A percentile compares a stretch with the other conserved stretches of the same genome.
Conservation (phyloP, 2,888 invertebrate genomes). For the Ennomos fuscantarius region DNA sequence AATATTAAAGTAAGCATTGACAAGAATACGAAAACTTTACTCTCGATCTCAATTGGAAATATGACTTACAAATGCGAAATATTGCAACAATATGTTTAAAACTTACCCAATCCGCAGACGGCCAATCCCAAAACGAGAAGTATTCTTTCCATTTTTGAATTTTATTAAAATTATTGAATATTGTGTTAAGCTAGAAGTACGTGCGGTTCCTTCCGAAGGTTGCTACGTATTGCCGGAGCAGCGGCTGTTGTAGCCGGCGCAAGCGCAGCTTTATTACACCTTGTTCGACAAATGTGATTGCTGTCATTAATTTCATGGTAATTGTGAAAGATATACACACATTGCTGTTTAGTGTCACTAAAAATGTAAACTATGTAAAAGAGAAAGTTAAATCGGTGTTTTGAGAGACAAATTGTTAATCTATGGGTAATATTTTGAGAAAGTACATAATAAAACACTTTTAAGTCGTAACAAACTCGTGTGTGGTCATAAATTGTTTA, state of each 20-base stretch:
- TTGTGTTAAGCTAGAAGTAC: conserved; percentile 54
- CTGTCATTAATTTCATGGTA: conserved; percentile 35
- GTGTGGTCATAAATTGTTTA: neutral
- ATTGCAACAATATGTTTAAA: neutral
- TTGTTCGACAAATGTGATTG: conserved; percentile 47
- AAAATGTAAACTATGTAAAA: conserved; percentile 27
- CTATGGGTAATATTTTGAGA: conserved; percentile 24
- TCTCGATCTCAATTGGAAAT: conserved; percentile 18
- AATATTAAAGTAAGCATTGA: conserved; percentile 10
- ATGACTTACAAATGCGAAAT: conserved; percentile 22
- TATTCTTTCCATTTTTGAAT: conserved; percentile 68
- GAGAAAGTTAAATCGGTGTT: conserved; percentile 27
- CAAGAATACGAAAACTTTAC: conserved; percentile 20
- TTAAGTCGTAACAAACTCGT: conserved; percentile 3
- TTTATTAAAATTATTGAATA: conserved; percentile 45
- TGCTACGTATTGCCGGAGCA: conserved; percentile 69
- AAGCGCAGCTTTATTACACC: conserved; percentile 51
- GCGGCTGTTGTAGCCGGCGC: conserved; percentile 58
- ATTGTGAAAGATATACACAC: conserved; percentile 33
- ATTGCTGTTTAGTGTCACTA: conserved; percentile 35
- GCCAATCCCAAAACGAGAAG: conserved; percentile 60
- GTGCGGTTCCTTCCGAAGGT: conserved; percentile 74
- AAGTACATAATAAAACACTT: conserved; percentile 16
- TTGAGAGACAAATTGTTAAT: conserved; percentile 26
- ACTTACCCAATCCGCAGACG: conserved; percentile 71